phyloP scores from a whole-genome alignment of 1,140 invertebrate genomes.

The Tribolium madens region DNA sequence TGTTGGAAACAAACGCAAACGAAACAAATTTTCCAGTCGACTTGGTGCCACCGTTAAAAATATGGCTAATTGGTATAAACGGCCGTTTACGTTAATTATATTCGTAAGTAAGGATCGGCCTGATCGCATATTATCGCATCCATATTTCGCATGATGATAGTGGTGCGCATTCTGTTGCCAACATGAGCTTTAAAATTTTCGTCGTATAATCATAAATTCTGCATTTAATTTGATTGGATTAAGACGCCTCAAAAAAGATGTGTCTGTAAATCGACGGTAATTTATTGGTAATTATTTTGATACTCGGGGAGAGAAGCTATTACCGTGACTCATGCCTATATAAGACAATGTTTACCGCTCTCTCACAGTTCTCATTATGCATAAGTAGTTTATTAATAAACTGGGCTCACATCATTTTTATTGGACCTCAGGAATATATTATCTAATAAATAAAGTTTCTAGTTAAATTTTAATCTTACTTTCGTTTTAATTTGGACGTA shows the following conservation, averaged over 20 bases:
- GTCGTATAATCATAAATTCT: constrained; percentile 42
- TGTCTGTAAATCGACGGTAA: constrained; percentile 38
- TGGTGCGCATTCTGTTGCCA: constrained; percentile 6
- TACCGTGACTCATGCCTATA: constrained; percentile 40
- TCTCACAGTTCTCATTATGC: constrained; percentile 41
- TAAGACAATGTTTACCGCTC: constrained; percentile 43
- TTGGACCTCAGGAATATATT: constrained; percentile 21
- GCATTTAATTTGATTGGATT: constrained; percentile 44
- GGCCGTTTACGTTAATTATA: constrained; percentile 29
- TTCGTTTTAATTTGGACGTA: constrained; percentile 37
- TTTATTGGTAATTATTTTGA: constrained; percentile 45
- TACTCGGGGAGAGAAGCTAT: constrained; percentile 42
- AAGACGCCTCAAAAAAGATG: constrained; percentile 41
- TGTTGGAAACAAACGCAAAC: constrained; percentile 29
- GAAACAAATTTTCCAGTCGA: constrained; percentile 33
- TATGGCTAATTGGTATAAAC: constrained; percentile 34
- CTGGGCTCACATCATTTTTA: constrained; percentile 33
- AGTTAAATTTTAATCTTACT: constrained; percentile 39
- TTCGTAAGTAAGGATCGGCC: constrained; percentile 26
- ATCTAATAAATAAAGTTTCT: constrained; percentile 35
- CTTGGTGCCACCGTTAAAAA: constrained; percentile 31
- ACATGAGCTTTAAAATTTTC: constrained; percentile 32
- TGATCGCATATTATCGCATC: constrained; percentile 32
- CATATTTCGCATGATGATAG: constrained; percentile 21
- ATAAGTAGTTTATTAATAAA: constrained; percentile 39